These are phyloP conservation scores for Spermophilus dauricus DNA, from an alignment of 2,113 vertebrate species.

Conservation along the genomic window DNA sequence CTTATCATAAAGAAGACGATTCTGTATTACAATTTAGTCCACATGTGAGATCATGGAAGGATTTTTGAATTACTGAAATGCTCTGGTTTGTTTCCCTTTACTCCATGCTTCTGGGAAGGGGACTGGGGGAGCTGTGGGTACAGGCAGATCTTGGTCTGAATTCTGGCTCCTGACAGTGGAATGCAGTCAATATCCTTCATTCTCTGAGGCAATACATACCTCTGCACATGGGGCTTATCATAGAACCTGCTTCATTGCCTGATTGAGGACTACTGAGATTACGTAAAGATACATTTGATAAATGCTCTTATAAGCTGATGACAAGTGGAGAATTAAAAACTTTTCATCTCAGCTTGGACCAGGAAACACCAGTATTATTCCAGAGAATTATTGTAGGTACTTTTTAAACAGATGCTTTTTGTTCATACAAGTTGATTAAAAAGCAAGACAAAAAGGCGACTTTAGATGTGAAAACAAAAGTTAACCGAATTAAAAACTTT, in stretches of 20 bases:
- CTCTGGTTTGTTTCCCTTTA: conserved; percentile 13
- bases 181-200: background rate
- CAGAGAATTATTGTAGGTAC: background rate
- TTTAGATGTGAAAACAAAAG: background rate
- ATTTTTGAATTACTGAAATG: background rate
- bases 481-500: no score
- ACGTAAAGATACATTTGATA: background rate
- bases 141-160: background rate
- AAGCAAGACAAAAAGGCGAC: background rate
- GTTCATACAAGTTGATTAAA: background rate
- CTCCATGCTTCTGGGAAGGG: conserved; percentile 1
- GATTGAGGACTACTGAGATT: background rate
- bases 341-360: background rate
- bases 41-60: background rate
- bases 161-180: background rate
- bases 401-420: conserved; percentile 21
- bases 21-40: background rate
- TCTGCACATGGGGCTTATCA: background rate
- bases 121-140: background rate
- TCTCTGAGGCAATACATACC: background rate
- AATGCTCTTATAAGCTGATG: background rate
- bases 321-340: background rate
- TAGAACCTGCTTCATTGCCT: background rate
- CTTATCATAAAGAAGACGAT: background rate
- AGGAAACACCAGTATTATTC: background rate